Percentiles rank a stretch among this genome's conserved stretches.
Conservation (phyloP, 2,797 vertebrate genomes). For the Morus bassanus region DNA sequence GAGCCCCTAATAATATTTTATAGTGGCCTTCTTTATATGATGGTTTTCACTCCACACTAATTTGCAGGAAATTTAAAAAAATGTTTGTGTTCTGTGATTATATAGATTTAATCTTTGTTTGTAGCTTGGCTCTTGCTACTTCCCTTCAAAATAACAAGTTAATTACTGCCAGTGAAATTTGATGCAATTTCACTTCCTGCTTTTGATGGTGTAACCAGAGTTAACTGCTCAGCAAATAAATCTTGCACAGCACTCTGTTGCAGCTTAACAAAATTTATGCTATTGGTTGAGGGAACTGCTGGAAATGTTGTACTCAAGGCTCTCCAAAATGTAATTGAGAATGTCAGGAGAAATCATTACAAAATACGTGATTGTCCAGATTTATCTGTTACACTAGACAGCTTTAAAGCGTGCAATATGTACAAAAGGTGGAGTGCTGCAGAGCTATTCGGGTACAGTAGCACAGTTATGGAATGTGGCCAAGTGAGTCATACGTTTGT, state of each 20-base stretch:
- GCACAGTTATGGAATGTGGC: background rate
- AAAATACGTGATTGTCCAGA: constrained; percentile 10
- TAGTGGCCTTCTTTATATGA: background rate
- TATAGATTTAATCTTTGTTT: background rate
- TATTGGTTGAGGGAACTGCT: constrained; percentile 44
- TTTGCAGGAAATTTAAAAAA: background rate
- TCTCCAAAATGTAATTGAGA: constrained; percentile 70
- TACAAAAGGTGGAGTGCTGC: background rate
- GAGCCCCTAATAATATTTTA: background rate
- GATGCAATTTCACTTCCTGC: background rate
- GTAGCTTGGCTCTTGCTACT: background rate
- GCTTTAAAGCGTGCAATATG: constrained; percentile 4
- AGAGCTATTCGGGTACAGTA: background rate
- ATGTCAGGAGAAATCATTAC: constrained; percentile 66
- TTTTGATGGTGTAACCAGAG: constrained; percentile 29
- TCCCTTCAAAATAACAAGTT: constrained; percentile 31
- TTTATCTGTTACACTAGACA: constrained; percentile 51
- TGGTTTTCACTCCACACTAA: background rate
- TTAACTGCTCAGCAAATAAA: constrained; percentile 62
- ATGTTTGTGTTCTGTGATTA: background rate
- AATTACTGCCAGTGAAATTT: background rate
- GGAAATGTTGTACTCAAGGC: constrained; percentile 46
- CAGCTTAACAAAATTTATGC: constrained; percentile 67
- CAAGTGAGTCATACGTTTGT: background rate
- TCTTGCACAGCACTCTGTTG: constrained; percentile 39